Conservation (phyloP, 2,888 invertebrate species). For the Helobdella robusta region DNA sequence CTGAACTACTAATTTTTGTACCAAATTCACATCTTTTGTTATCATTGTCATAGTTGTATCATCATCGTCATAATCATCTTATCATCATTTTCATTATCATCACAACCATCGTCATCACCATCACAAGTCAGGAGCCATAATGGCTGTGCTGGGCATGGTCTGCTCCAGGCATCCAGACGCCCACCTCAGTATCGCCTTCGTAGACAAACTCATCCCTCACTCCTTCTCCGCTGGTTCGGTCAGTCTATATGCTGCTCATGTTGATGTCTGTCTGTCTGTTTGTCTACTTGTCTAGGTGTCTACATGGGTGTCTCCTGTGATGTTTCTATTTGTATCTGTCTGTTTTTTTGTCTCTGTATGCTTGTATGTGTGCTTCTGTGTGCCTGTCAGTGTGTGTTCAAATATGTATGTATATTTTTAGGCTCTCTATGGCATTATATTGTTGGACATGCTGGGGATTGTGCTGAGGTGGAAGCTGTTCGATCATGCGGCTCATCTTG, state of each 20-base stretch:
- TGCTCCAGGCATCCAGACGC: constrained; percentile 81
- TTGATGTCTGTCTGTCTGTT: too few species aligned
- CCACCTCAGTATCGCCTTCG: constrained; percentile 74
- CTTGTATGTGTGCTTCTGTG: not conserved
- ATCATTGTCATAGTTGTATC: too few species aligned
- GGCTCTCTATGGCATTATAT: constrained; percentile 77
- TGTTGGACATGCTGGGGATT: constrained; percentile 73
- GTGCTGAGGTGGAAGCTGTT: constrained; percentile 79
- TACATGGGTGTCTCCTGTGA: not conserved
- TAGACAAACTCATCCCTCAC: constrained; percentile 63
- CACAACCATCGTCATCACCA: constrained; percentile 13
- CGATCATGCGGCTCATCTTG: constrained; percentile 97
- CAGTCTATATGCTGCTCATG: too few species aligned
- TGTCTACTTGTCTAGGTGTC: too few species aligned
- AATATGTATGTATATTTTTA: constrained; percentile 47
- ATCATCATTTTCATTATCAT: too few species aligned
- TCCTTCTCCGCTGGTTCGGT: constrained; percentile 67
- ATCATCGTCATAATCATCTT: too few species aligned
- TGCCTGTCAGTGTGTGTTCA: not conserved
- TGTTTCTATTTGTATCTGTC: not conserved
- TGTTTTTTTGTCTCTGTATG: not conserved
- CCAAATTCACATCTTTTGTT: too few species aligned
- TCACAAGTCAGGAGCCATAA: constrained; percentile 85
- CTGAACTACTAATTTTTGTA: too few species aligned
- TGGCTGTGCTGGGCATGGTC: constrained; percentile 75